Conservation (phyloP, 2,888 invertebrate species). For the Erebia palarica region DNA sequence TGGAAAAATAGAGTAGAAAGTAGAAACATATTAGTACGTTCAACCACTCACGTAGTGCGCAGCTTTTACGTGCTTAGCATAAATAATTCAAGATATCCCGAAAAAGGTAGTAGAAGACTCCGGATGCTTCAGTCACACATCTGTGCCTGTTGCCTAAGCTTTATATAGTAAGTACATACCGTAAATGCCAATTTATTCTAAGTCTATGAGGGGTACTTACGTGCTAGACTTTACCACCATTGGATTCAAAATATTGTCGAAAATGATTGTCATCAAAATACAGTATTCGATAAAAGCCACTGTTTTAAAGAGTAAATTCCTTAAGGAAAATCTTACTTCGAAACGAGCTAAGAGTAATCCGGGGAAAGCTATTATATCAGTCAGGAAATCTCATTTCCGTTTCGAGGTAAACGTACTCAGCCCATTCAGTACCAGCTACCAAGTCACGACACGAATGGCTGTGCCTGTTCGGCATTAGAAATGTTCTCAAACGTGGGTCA, state of each 20-base stretch:
- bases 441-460: conserved; percentile 23
- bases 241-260: no score
- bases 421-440: conserved; percentile 16
- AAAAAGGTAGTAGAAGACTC: no score
- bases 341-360: conserved; percentile 56
- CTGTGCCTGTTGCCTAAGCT: no score
- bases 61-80: conserved; percentile 18
- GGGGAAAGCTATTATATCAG: conserved; percentile 74
- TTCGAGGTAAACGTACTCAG: conserved; percentile 67
- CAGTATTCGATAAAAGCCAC: neutral
- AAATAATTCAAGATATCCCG: no score
- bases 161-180: no score
- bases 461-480: neutral
- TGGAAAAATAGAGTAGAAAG: conserved; percentile 32
- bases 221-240: no score
- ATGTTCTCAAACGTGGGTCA: neutral
- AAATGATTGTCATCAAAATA: neutral
- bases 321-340: conserved; percentile 33
- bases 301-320: conserved; percentile 17
- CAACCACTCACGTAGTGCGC: conserved; percentile 32
- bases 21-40: conserved; percentile 3
- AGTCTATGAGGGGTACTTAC: no score
- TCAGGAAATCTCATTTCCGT: conserved; percentile 78
- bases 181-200: no score
- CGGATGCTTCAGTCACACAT: no score